A percentile compares a stretch with the other conserved stretches of the same genome.
phyloP scores from a whole-genome alignment of 2,888 invertebrate species.

The Tanytarsus gracilentus region DNA sequence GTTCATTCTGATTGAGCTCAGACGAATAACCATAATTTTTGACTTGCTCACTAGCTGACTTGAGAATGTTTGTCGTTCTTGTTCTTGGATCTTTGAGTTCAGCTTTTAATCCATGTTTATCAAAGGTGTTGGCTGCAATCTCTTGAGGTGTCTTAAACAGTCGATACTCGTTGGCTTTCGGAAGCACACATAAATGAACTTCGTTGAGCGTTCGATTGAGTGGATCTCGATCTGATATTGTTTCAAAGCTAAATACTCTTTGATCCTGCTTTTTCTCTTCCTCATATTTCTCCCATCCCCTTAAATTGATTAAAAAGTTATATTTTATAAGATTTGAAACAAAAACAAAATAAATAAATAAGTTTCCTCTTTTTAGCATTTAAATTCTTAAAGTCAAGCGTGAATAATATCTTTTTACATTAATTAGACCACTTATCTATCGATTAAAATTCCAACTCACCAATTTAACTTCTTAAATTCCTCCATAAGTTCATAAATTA shows the following conservation, averaged over 20 bases:
- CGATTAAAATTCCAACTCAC: too few species aligned
- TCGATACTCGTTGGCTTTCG: neutral
- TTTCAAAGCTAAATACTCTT: neutral
- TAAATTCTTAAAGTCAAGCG: too few species aligned
- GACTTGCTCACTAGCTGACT: neutral
- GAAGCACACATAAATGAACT: constrained; percentile 7
- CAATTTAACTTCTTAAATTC: constrained; percentile 21
- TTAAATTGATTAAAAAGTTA: neutral
- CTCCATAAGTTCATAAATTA: constrained; percentile 14
- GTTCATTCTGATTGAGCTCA: neutral
- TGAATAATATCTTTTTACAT: too few species aligned
- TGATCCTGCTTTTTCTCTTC: constrained; percentile 1
- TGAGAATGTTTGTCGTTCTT: neutral
- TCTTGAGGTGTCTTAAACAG: constrained; percentile 1
- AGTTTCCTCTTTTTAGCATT: neutral
- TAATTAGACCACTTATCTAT: too few species aligned
- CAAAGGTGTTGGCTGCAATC: neutral
- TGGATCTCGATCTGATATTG: neutral
- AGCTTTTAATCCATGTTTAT: neutral
- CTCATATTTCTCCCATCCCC: constrained; percentile 24
- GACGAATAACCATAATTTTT: constrained; percentile 1
- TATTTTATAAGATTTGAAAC: neutral
- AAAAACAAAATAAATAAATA: neutral
- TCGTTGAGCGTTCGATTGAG: constrained; percentile 3
- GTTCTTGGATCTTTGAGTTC: constrained; percentile 10